phyloP scores from a whole-genome alignment of 2,888 invertebrate species.

The Laothoe populi region DNA sequence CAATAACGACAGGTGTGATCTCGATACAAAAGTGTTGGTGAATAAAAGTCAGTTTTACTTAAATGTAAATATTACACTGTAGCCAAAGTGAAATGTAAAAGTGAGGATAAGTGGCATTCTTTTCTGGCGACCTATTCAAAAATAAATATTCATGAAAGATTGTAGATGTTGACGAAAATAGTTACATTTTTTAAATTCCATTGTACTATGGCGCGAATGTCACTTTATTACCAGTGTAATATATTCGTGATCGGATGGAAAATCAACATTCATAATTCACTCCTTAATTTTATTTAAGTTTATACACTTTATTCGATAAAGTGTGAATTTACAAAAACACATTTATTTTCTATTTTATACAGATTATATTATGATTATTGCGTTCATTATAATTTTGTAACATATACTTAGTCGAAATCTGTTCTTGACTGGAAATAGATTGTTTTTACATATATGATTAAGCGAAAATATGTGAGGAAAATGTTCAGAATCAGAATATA shows the following conservation, averaged over 20 bases:
- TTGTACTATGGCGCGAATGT: background rate
- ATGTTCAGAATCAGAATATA: no score
- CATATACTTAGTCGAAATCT: no score
- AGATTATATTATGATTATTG: no score
- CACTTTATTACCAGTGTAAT: background rate
- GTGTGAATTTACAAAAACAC: no score
- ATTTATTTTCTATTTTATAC: no score
- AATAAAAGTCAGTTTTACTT: background rate
- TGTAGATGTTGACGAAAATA: slow-evolving; percentile 22
- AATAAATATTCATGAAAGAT: slow-evolving; percentile 19
- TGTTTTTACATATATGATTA: no score
- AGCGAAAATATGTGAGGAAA: no score
- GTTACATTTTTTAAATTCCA: background rate
- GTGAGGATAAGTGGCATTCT: slow-evolving; percentile 1
- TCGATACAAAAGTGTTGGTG: background rate
- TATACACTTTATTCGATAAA: no score
- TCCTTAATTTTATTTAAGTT: no score
- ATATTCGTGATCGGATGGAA: background rate
- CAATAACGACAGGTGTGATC: background rate
- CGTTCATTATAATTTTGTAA: no score
- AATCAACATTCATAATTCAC: background rate
- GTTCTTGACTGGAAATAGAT: no score
- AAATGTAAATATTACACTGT: background rate
- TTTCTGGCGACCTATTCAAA: background rate
- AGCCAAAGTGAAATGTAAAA: background rate